A percentile compares a stretch with the other conserved stretches of the same genome.
Conservation (phyloP, 2,797 vertebrate genomes). For the Falco rusticolus region DNA sequence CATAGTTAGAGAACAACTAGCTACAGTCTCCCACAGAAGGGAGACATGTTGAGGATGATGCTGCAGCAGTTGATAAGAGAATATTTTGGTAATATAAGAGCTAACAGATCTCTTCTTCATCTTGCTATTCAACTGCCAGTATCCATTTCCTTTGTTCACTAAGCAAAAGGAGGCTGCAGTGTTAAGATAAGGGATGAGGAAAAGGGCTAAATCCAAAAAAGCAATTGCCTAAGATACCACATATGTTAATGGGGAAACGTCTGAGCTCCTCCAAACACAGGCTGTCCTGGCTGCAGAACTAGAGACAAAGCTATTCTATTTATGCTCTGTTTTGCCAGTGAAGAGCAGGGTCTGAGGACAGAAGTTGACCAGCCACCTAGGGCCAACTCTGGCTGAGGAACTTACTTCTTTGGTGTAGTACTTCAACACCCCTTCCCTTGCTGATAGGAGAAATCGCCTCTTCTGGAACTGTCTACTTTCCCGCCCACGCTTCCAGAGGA, state of each 20-base stretch:
- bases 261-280: neutral
- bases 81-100: neutral
- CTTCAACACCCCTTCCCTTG: constrained; percentile 85
- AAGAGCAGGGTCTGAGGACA: neutral
- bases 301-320: neutral
- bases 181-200: constrained; percentile 2
- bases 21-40: neutral
- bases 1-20: neutral
- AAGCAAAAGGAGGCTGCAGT: neutral
- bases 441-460: constrained; percentile 87
- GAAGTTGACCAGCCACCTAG: neutral
- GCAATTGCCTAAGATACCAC: neutral
- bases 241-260: neutral
- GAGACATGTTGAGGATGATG: neutral
- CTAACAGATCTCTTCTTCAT: neutral
- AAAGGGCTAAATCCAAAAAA: constrained; percentile 1
- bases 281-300: neutral
- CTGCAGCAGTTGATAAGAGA: neutral
- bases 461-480: constrained; percentile 84
- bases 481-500: constrained; percentile 90
- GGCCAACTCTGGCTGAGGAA: neutral
- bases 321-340: neutral
- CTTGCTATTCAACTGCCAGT: neutral
- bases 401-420: constrained; percentile 93
- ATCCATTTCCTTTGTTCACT: constrained; percentile 14